These are phyloP conservation scores for Sebastolobus altivelis DNA, from an alignment of 2,797 vertebrate species.

Conservation along the genomic window DNA sequence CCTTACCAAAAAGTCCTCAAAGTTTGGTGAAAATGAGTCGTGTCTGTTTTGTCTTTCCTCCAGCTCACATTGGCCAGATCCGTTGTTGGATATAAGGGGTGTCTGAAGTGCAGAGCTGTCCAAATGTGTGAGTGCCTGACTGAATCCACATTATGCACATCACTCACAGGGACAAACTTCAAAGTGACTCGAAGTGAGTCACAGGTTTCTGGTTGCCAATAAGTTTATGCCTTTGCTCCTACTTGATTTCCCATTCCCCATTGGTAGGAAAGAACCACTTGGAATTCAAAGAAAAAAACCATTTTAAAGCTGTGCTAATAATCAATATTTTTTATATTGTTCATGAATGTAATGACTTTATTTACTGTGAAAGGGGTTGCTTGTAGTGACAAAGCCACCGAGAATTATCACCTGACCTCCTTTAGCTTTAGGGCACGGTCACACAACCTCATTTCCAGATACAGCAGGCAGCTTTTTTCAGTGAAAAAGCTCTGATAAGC, in stretches of 20 bases:
- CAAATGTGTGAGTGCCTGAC: constrained; percentile 9
- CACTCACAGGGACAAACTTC: constrained; percentile 20
- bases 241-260: neutral
- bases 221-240: neutral
- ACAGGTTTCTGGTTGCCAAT: neutral
- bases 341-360: neutral
- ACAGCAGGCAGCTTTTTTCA: neutral
- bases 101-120: constrained; percentile 34
- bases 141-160: constrained; percentile 27
- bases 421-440: neutral
- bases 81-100: neutral
- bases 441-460: neutral
- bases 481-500: neutral
- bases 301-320: neutral
- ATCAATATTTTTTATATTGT: neutral
- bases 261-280: neutral
- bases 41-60: constrained; percentile 7
- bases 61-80: neutral
- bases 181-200: constrained; percentile 15
- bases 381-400: neutral
- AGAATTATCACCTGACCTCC: neutral
- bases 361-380: neutral
- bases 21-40: neutral
- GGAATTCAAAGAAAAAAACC: neutral
- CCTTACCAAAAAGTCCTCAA: neutral